Percentiles rank a stretch among this genome's conserved stretches.
Conservation (phyloP, 1,140 invertebrate genomes). For the Drosophila pseudoobscura region DNA sequence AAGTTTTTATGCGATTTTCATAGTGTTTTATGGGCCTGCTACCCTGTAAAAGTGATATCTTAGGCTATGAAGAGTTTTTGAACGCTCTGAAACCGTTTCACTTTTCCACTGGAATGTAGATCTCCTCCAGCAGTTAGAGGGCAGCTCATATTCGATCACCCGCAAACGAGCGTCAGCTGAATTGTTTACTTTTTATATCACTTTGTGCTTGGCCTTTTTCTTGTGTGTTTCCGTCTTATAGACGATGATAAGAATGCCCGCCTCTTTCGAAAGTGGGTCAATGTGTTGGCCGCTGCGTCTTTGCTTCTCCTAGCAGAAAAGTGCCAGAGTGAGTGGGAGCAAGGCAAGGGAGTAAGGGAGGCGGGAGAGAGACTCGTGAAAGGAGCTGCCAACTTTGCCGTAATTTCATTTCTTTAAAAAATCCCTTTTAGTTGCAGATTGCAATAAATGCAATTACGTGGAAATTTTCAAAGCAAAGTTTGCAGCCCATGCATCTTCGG, state of each 20-base stretch:
- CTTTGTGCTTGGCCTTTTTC: slow-evolving; percentile 22
- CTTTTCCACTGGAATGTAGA: not conserved
- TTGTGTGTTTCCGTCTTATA: slow-evolving; percentile 6
- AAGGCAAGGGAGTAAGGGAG: slow-evolving; percentile 4
- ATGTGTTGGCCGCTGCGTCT: slow-evolving; percentile 48
- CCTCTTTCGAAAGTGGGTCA: slow-evolving; percentile 54
- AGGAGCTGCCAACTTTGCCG: slow-evolving; percentile 40
- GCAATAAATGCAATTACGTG: slow-evolving; percentile 65
- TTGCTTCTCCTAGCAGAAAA: slow-evolving; percentile 24
- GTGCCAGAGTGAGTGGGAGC: slow-evolving; percentile 1
- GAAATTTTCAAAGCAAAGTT: slow-evolving; percentile 29
- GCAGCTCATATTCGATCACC: slow-evolving; percentile 4
- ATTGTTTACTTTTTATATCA: slow-evolving; percentile 36
- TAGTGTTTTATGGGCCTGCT: slow-evolving; percentile 34
- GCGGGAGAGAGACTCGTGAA: slow-evolving; percentile 18
- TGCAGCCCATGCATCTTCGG: slow-evolving; percentile 9
- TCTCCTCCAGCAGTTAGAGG: no score
- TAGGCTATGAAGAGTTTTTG: no score
- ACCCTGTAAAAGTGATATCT: not conserved
- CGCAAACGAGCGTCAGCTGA: not conserved
- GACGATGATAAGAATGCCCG: no score
- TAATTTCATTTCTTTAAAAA: slow-evolving; percentile 56
- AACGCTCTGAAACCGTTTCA: not conserved
- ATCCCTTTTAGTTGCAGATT: slow-evolving; percentile 51
- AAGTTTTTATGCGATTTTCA: slow-evolving; percentile 60